These are phyloP conservation scores for Apotomis capreana DNA, from an alignment of 2,888 invertebrate species.

Conservation along the genomic window DNA sequence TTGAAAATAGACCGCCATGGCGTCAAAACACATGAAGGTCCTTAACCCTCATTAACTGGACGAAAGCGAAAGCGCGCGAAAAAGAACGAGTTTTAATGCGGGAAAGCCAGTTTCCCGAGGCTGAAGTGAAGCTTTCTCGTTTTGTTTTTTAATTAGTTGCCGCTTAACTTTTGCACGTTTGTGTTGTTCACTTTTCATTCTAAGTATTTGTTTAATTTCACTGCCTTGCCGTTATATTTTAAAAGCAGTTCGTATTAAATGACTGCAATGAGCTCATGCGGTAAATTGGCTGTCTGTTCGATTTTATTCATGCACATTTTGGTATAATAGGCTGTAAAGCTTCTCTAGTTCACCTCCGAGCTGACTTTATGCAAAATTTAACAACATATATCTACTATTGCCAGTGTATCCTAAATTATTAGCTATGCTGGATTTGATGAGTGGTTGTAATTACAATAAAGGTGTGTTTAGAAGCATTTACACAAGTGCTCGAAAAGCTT, in stretches of 20 bases:
- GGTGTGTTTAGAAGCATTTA: background rate
- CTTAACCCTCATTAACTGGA: constrained; percentile 76
- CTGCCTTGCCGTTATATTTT: constrained; percentile 53
- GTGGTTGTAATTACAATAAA: background rate
- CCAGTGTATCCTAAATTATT: no score
- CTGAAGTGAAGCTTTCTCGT: constrained; percentile 65
- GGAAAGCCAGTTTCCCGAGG: constrained; percentile 67
- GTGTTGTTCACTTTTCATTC: constrained; percentile 62
- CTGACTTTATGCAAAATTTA: no score
- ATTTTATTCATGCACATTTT: background rate
- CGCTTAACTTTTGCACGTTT: constrained; percentile 72
- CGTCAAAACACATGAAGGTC: constrained; percentile 63
- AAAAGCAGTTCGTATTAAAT: constrained; percentile 51
- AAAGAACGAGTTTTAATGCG: constrained; percentile 72
- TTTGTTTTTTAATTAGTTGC: constrained; percentile 79
- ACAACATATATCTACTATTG: no score
- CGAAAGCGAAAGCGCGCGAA: constrained; percentile 73
- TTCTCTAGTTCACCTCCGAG: background rate
- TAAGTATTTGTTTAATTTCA: constrained; percentile 53
- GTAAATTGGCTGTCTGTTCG: constrained; percentile 32
- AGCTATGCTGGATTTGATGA: background rate
- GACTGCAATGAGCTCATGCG: constrained; percentile 45
- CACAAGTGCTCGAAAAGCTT: constrained; percentile 43
- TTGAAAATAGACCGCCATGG: constrained; percentile 55
- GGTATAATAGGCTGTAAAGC: background rate